A percentile compares a stretch with the other conserved stretches of the same genome.
phyloP scores from a whole-genome alignment of 1,140 invertebrate species.

The Tetramorium simillimum region DNA sequence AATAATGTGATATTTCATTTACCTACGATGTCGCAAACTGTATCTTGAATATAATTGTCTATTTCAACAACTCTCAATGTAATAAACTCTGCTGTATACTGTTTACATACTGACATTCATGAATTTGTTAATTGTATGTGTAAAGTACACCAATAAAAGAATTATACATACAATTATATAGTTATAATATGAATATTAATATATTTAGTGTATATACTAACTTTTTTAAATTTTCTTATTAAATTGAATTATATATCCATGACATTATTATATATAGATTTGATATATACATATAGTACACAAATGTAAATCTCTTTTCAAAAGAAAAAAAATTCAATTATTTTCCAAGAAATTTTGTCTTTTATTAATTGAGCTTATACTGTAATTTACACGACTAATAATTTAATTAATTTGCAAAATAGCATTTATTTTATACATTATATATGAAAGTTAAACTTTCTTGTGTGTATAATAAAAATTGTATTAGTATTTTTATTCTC shows the following conservation, averaged over 20 bases:
- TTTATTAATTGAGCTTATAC: background rate
- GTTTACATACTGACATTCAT: background rate
- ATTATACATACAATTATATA: background rate
- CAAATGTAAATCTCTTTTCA: background rate
- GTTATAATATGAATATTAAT: slow-evolving; percentile 22
- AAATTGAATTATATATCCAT: background rate
- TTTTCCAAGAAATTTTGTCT: background rate
- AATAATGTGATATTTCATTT: background rate
- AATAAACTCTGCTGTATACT: background rate
- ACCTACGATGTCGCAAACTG: background rate
- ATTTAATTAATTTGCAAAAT: background rate
- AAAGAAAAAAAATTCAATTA: background rate
- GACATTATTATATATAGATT: background rate
- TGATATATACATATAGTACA: background rate
- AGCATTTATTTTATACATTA: background rate
- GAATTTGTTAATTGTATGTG: slow-evolving; percentile 9
- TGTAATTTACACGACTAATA: background rate
- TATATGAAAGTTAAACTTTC: slow-evolving; percentile 2
- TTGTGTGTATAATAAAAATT: background rate
- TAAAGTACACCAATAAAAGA: slow-evolving; percentile 12
- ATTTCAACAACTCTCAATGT: background rate
- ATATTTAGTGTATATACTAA: background rate
- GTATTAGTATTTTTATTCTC: background rate
- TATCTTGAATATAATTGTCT: background rate
- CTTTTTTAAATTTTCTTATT: background rate